Evolutionary conservation across 1,140 invertebrate genomes (phyloP).

Genomic region (Bombyx mori): DNA sequence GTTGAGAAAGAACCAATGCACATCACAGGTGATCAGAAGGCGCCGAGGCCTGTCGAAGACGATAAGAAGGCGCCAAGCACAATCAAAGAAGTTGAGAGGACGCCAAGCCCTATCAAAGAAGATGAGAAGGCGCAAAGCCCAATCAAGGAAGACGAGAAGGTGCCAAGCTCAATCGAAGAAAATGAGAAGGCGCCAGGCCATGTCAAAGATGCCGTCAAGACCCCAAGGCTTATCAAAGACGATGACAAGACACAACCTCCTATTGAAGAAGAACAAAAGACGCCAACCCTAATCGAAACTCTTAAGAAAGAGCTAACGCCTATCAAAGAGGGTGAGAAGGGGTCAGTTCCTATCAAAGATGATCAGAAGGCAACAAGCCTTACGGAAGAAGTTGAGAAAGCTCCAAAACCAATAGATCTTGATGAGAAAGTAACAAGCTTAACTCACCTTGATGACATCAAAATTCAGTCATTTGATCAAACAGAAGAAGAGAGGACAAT

Average conservation of each 20-base stretch:
- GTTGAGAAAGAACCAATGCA: conserved; percentile 1
- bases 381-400: conserved; percentile 8
- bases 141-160: not conserved
- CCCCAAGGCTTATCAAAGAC: not conserved
- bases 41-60: not conserved
- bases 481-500: conserved; percentile 3
- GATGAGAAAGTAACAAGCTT: conserved; percentile 8
- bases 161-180: not conserved
- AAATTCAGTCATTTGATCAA: not conserved
- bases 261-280: too few relatives aligned
- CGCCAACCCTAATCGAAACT: not conserved
- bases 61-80: conserved; percentile 2
- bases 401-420: conserved; percentile 4
- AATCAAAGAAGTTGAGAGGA: not conserved
- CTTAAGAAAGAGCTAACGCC: conserved; percentile 3
- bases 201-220: not conserved
- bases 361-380: conserved; percentile 1
- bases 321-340: conserved; percentile 1
- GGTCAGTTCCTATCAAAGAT: not conserved
- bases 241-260: too few relatives aligned
- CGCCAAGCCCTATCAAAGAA: too few relatives aligned
- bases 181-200: not conserved
- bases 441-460: too few relatives aligned
- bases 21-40: too few relatives aligned
- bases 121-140: too few relatives aligned